Evolutionary conservation across 2,113 vertebrate genomes (phyloP), one percentile per base, ranked within the genome.

Genomic region (Indri indri): DNA sequence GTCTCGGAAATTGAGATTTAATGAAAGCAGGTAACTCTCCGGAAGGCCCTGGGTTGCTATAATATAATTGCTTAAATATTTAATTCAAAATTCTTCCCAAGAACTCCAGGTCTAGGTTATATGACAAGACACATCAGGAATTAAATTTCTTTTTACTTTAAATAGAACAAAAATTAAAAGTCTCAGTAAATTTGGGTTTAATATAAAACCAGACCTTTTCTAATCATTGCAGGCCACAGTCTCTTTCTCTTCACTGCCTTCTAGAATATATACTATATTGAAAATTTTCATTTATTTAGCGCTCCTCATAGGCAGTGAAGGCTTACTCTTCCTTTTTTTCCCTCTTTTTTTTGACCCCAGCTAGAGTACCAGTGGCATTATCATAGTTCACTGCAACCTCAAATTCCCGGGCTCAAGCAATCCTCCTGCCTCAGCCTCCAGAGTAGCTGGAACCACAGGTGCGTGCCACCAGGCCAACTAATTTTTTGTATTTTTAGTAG

Each of bases 1-100:
- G 80, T 96, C 81, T 96, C 90, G 79, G 80, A 97, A 96, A 97
- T 52, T 91, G 95, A 98, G 94, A 88, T 97, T 91, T 97, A 97
- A 97, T 97, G 95, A 97, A 97, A 95, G 50, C 34, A 96, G 93
- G 80, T 95, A 96, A 85, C 57, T 91, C 13, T 95, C 32, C 59
- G 63, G 65, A 84, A 96, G 70, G 93, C 40, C n/a, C 80, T 66
- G 32, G 32, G 54, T 92, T 97, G 84, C 79, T 63, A 12, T 57
- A 57, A 57, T 83, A 16, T 94, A 94, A 97, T 88, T 95, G 88
- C 88, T 97, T 94, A 97, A 96, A 90, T 94, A 92, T 97, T 92
- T 84, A 84, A 90, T 97, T 96, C 88, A 77, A 95, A 87, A 94
- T 70, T 95, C 87, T 95, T 91, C 80, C 79, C 80, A 54, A 85